Evolutionary conservation across 2,113 vertebrate species (phyloP), one percentile per base, ranked within the genome.

Genomic region (Chunga burmeisteri): DNA sequence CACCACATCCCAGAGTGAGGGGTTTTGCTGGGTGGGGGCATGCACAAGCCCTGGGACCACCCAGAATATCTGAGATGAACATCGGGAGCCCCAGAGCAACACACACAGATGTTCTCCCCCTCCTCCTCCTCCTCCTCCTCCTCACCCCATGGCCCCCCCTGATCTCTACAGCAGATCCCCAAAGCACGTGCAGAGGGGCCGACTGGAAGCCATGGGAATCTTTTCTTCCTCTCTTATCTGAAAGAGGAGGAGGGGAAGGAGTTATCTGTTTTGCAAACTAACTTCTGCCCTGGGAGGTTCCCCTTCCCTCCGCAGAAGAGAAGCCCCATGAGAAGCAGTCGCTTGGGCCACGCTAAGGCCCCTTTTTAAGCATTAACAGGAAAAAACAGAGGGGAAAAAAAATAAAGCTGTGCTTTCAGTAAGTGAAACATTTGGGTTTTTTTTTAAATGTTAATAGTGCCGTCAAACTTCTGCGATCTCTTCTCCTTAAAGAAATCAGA

Each of bases 271-370:
- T 55, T 32, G 26, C 4, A 81, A 72, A 38, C 8, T 34, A n/a
- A 40, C n/a, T 50, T 1, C 2, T 73, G 49, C 49, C 32, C 23
- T 42, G 42, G 44, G 40, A 75, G 7, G 11, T 29, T 25, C 16
- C 32, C n/a, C 29, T 38, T 66, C 16, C 9, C 52, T 75, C 47
- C 5, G 9, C 32, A 46, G 46, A 59, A 80, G 70, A 47, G 46
- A 46, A 83, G 44, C 17, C 8, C 11, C 27, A 38, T 0, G 1
- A 89, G 50, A 47, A 86, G 73, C 61, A 42, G 16, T 2, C 5
- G 1, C 30, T 53, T 1, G 1, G 47, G 61, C 20, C 49, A 46
- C 0, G 0, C 8, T 46, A 21, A 59, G 44, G 22, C 22, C 27
- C 18, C 6, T 1, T 26, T 66, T 93, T 19, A 77, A 81, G 23